These are phyloP conservation scores for Hormaphis cornu DNA, from an alignment of 1,140 invertebrate species.

Conservation along the genomic window DNA sequence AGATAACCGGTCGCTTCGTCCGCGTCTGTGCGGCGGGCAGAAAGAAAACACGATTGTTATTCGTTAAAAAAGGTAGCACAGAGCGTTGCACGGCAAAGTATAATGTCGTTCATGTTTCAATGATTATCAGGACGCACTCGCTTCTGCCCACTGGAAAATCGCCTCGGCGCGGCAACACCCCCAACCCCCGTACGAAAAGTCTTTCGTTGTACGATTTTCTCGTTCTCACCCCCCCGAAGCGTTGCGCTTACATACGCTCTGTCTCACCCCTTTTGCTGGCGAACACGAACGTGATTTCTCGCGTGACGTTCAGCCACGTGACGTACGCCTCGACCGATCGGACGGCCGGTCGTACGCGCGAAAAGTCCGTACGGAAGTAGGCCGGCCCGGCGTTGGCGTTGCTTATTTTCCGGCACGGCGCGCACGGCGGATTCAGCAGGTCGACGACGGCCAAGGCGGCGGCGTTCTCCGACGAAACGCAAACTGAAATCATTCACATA, in stretches of 20 bases:
- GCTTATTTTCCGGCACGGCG: not conserved
- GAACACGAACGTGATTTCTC: conserved; percentile 30
- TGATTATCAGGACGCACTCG: no score
- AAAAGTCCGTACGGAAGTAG: conserved; percentile 16
- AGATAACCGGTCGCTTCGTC: not conserved
- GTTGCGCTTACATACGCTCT: no score
- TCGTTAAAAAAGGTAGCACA: no score
- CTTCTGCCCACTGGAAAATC: no score
- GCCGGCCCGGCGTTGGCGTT: not conserved
- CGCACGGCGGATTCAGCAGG: not conserved
- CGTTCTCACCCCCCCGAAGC: no score
- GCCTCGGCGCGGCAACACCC: no score
- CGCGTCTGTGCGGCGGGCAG: no score
- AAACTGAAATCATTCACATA: not conserved
- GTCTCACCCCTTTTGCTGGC: conserved; percentile 32
- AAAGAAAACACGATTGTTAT: no score
- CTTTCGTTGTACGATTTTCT: no score
- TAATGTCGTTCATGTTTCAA: no score
- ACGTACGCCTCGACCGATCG: conserved; percentile 1
- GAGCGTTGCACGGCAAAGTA: no score
- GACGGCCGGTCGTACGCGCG: not conserved
- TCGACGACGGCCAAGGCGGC: not conserved
- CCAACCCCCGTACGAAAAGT: no score
- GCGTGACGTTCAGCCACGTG: conserved; percentile 5
- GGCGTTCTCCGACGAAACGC: not conserved